Base-by-base conservation (phyloP, 1,140 invertebrate species). In the Calephelis virginiensis region DNA sequence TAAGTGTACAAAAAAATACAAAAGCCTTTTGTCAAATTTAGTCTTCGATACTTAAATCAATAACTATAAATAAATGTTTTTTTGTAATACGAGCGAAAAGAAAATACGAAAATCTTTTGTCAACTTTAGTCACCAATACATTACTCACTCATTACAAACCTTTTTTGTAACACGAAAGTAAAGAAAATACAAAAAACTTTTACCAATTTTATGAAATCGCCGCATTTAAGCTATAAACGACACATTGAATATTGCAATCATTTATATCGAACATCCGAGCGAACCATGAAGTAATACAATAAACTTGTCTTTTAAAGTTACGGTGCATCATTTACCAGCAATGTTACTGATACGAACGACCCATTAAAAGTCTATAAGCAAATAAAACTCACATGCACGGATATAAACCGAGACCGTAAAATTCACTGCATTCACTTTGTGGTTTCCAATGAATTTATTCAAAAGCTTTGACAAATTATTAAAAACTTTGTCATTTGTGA, bases 351-450 rank as follows among this genome's bases (percentile, higher is more conserved):
- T 85, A 83, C 75, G 70, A 80, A 81, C 77, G 77, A 76, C 68
- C 82, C 81, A 85, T 89, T 88, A 86, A 90, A 86, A 73, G 82
- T 77, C 78, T 84, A 85, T 83, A 86, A 80, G 76, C 80, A 84
- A 90, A 88, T 88, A 88, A 90, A 88, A 86, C 81, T 82, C 78
- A 69, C 78, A 85, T 86, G 77, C 76, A 84, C 70, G 73, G 70
- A 75, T 73, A 82, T 86, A 85, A 88, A 87, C 63, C 72, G 68
- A 72, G 76, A 78, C 82, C 84, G 81, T 89, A 85, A 89, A 89
- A 82, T 82, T 80, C 78, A 80, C 72, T 86, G 82, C 86, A 86
- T 76, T 83, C 82, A 85, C 76, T 85, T 86, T 82, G 84, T 81
- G 84, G 81, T 74, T 72, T 69, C 67, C 76, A 70, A 78, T 82